Evolutionary conservation across 2,113 vertebrate species (phyloP), one percentile per base, ranked within the genome.

Genomic region (Emydura subglobosa): DNA sequence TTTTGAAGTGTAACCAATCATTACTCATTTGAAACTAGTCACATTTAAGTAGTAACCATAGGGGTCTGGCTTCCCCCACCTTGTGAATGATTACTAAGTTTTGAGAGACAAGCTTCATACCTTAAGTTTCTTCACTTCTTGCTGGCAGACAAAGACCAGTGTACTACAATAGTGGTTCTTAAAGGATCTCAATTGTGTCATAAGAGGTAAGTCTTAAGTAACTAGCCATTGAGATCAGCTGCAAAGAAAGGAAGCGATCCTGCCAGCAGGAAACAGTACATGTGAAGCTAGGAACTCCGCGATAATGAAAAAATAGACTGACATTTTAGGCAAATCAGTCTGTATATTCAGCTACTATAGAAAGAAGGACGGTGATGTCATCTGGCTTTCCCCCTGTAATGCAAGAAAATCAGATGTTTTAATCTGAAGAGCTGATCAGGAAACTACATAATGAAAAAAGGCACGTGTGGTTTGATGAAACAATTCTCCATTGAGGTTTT

Each of bases 281-380:
- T 87, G 91, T 59, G 89, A 94, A 54, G 94, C 95, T 42, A 72
- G 86, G 92, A 79, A 96, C 94, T 83, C 9, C 3, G 92, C 95
- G 86, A 65, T 0, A 82, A 80, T 1, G 47, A 39, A 29, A 80
- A 82, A 90, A 51, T 92, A 65, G 94, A 31, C 87, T 5, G 90
- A 93, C 82, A 10, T 49, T 79, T 42, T 14, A 4, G 82, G 96
- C 25, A 13, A 19, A 53, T 98, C 97, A 99, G 99, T 99, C 99
- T 95, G 99, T 99, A 85, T 99, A 99, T 98, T 99, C 99, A 0
- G 99, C 99, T 94, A 99, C 99, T 68, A 99, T 99, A 13, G 99
- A 99, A 81, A 99, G 99, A 59, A 99, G 99, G 98, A 99, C 99
- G 12, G 99, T 99, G 98, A 99, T 99, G 97, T 99, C 99, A 68